Base-by-base conservation (phyloP, 2,797 vertebrate genomes). In the Morelia viridis region DNA sequence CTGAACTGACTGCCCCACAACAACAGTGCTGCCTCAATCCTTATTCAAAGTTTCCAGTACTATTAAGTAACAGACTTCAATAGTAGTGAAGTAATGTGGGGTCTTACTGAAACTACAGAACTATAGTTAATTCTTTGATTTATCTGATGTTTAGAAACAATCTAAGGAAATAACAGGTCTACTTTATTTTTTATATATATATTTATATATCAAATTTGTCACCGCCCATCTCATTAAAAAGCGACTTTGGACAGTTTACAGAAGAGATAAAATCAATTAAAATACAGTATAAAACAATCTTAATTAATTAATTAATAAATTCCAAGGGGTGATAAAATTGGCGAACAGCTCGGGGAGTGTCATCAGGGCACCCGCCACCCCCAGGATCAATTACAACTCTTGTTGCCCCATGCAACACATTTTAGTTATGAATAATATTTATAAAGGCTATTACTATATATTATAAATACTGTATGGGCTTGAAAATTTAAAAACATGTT, bases 1-100 rank as follows among this genome's bases (percentile, higher is more conserved):
- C 15, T 31, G 85, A 84, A 50, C 64, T 93, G 0, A 0, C 8
- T 91, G 35, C 57, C 26, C 56, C 90, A 94, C 93, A 26, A 89
- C 91, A 90, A 91, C 85, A 93, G 88, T 1, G 1, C 26, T 92
- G 91, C 92, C 56, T 31, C 91, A 60, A 65, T 95, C 17, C 88
- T n/a, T 19, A 28, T 94, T 94, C 64, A 89, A 91, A 89, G 10
- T 89, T 22, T 46, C 4, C 1, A 0, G 58, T 89, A 76, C 28
- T 86, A 28, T 80, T 87, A 31, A 57, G n/a, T 93, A 85, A 57
- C 84, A 61, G 31, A 92, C 22, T 62, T 86, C 17, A 86, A 26
- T 64, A 80, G 50, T 53, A 26, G 57, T 58, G 58, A 91, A 5
- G 50, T 71, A 56, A 58, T 28, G 9, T 2, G 19, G 31, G 28